Percentiles rank a stretch among this genome's conserved stretches.
Conservation (phyloP, 2,888 invertebrate genomes). For the Idaea dimidiata region DNA sequence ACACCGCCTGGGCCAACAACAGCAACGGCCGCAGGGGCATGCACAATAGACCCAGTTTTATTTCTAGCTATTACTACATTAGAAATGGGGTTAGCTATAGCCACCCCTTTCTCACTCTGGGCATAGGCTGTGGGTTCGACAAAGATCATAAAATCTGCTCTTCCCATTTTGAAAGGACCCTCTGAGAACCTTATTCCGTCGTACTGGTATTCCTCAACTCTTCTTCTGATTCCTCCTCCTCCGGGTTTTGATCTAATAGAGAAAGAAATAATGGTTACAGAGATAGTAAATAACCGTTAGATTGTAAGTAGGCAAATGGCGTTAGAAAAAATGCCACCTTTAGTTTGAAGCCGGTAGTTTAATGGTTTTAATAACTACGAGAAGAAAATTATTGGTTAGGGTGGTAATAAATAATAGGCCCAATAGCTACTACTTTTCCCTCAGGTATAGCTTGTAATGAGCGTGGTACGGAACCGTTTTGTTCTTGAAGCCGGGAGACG, state of each 20-base stretch:
- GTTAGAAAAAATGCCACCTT: slow-evolving; percentile 19
- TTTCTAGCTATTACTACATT: slow-evolving; percentile 83
- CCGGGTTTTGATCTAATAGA: slow-evolving; percentile 59
- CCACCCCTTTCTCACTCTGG: slow-evolving; percentile 83
- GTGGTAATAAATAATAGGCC: slow-evolving; percentile 87
- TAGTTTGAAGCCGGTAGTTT: slow-evolving; percentile 15
- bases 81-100: slow-evolving; percentile 86
- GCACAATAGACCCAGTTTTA: slow-evolving; percentile 82
- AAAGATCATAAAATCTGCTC: slow-evolving; percentile 48
- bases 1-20: slow-evolving; percentile 88
- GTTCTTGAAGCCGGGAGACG: slow-evolving; percentile 63
- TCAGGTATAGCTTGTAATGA: slow-evolving; percentile 79
- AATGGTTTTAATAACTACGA: slow-evolving; percentile 17
- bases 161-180: slow-evolving; percentile 36
- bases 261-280: slow-evolving; percentile 50
- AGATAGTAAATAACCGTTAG: slow-evolving; percentile 17
- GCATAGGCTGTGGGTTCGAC: slow-evolving; percentile 85
- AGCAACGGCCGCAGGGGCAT: slow-evolving; percentile 85
- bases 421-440: slow-evolving; percentile 86
- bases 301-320: neutral
- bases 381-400: slow-evolving; percentile 54
- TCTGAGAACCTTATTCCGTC: slow-evolving; percentile 54
- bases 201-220: slow-evolving; percentile 52
- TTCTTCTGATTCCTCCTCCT: slow-evolving; percentile 35
- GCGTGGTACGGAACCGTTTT: slow-evolving; percentile 61